Percentiles rank a stretch among this genome's conserved stretches.
Evolutionary conservation across 2,797 vertebrate species (phyloP).

Genomic region (Pelochelys cantorii): DNA sequence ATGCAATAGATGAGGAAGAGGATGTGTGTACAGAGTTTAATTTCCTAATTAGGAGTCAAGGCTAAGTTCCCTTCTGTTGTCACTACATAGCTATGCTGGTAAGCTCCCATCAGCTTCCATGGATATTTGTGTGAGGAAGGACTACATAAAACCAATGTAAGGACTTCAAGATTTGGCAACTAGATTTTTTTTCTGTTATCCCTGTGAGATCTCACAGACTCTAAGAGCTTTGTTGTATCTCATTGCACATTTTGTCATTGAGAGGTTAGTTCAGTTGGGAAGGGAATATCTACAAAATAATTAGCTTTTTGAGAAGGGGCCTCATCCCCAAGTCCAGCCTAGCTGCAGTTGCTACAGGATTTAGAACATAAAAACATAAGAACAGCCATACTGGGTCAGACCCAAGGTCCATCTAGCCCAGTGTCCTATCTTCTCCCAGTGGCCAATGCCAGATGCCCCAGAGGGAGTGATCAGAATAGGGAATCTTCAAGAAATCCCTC

Average conservation of each 20-base stretch:
- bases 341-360: background rate
- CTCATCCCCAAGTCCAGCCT: background rate
- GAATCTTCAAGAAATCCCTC: no score
- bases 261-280: background rate
- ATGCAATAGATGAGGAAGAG: background rate
- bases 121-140: background rate
- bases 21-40: background rate
- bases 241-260: background rate
- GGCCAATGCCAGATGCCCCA: no score
- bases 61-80: background rate
- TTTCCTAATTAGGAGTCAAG: background rate
- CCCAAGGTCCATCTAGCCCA: no score
- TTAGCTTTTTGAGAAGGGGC: background rate
- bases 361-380: background rate
- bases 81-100: background rate
- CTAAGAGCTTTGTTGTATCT: background rate
- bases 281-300: conserved; percentile 20
- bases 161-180: background rate
- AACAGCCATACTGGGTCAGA: no score
- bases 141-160: background rate
- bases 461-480: no score
- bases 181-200: background rate
- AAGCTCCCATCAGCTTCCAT: background rate
- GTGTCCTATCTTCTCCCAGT: no score
- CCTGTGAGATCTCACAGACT: background rate